A percentile compares a stretch with the other conserved stretches of the same genome.
Evolutionary conservation across 2,113 vertebrate genomes (phyloP).

Genomic region (Lates calcarifer): DNA sequence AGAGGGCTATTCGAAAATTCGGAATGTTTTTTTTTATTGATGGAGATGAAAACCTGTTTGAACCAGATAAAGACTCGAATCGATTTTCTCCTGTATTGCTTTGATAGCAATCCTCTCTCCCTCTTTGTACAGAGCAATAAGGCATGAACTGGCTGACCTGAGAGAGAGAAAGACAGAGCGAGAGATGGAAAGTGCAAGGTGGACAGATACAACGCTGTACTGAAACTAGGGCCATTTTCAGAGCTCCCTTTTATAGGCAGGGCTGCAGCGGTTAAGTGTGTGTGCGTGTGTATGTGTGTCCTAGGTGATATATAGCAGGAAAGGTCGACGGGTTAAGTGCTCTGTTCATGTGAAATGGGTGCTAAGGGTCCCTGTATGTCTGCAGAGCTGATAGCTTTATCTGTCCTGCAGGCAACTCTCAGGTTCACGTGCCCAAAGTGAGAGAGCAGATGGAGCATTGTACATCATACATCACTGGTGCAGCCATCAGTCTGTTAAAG

Average conservation of each 20-base stretch:
- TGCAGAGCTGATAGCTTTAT: conserved; percentile 45
- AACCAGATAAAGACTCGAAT: conserved; percentile 1
- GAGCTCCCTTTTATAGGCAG: conserved; percentile 9
- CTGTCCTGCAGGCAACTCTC: conserved; percentile 26
- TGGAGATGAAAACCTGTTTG: not conserved
- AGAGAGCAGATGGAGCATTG: conserved; percentile 43
- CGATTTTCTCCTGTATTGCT: not conserved
- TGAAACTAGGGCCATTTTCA: conserved; percentile 28
- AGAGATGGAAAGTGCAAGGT: conserved; percentile 37
- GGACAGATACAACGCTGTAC: conserved; percentile 11
- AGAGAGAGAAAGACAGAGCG: not conserved
- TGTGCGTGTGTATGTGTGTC: not conserved
- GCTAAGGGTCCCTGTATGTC: conserved; percentile 38
- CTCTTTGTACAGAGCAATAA: not conserved
- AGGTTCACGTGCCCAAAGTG: conserved; percentile 13
- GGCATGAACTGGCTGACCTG: conserved; percentile 27
- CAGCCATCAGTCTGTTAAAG: not conserved
- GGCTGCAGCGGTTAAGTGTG: conserved; percentile 16
- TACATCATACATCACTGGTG: not conserved
- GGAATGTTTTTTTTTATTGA: not conserved
- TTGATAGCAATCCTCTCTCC: not conserved
- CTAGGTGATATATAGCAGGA: conserved; percentile 64
- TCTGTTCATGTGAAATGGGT: conserved; percentile 57
- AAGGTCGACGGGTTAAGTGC: conserved; percentile 71
- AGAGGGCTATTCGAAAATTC: too few species aligned